Evolutionary conservation across 1,140 invertebrate genomes (phyloP), one percentile per base, ranked within the genome.

Genomic region (Zaprionus gabonicus): DNA sequence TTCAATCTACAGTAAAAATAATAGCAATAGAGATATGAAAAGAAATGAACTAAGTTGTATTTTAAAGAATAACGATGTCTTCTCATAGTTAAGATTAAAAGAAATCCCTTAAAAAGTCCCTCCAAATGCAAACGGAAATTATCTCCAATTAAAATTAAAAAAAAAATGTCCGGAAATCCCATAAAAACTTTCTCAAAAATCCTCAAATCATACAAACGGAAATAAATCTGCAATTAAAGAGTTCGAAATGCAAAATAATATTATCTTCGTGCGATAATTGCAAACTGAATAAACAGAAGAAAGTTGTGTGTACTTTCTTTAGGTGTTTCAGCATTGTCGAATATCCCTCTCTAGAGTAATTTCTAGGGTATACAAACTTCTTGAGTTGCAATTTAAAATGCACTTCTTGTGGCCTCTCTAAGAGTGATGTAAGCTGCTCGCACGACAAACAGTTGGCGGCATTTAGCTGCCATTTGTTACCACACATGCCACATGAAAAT

Each of bases 391-490:
- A 36, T 68, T 20, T 34, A 17, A 25, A 65, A 70, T 51, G 41
- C 56, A 76, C 76, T 88, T 86, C 80, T 46, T 46, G 41, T 88
- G 76, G 60, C 27, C 71, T 34, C 41, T 4, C 36, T 13, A 13
- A 67, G 65, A 78, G 74, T 88, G 80, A 88, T 86, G 84, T 80
- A 87, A 87, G 83, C 77, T 34, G 58, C n/a, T 41, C 38, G 15
- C 38, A n/a, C 17, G 17, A n/a, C 41, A 71, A 53, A 83, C 82
- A 49, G 73, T 71, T 77, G 69, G 53, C 68, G 70, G 80, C 83
- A 77, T 86, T 85, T 85, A 80, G 78, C 83, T 87, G 84, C 76
- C 85, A 88, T 90, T 88, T 88, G 81, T 88, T 87, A 79, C 76
- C 81, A 80, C 56, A 64, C 64, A 10, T 67, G 68, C 81, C 81